Base-by-base conservation (phyloP, 2,888 invertebrate genomes). In the Cetonia aurata region DNA sequence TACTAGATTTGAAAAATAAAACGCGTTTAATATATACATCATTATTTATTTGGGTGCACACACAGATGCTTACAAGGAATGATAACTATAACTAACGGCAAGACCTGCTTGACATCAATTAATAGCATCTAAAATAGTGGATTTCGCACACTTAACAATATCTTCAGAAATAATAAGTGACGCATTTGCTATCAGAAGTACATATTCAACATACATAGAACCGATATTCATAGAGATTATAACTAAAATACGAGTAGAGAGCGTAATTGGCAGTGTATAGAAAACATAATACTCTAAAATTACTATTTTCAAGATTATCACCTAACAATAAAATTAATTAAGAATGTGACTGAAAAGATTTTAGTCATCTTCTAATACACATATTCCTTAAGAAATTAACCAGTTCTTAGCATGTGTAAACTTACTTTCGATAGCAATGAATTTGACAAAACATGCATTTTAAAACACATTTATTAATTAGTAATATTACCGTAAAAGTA, bases 101-200 rank as follows among this genome's bases (percentile, higher is more conserved):
- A 83, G 83, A 80, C 83, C 83, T 79, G 83, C 83, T 83, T 83
- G 83, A 83, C 82, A 83, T 83, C 80, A 81, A 83, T 80, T 79
- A 80, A 80, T 80, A 82, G 82, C 79, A 80, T 81, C 81, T 82
- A 81, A 75, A 37, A 77, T 74, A 75, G 72, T 70, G 69, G 74
- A 78, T 76, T 77, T 78, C 77, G 77, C 77, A 77, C 77, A 76
- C 75, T 76, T 76, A 76, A 67, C 78, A 55, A 67, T 70, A 55
- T 66, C 57, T 57, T 46, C 59, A 44, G 50, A 65, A 65, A 62
- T 62, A 65, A 65, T 50, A 50, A 48, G 50, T 33, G 33, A 37
- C 17, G 15, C 62, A 65, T 65, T 37, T n/a, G 50, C 50, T 15
- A 25, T 50, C 41, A 65, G 41, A 65, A 65, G 62, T 50, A 65